Evolutionary conservation across 2,113 vertebrate genomes (phyloP), one percentile per base, ranked within the genome.

Genomic region (Hippocampus guttulatus): DNA sequence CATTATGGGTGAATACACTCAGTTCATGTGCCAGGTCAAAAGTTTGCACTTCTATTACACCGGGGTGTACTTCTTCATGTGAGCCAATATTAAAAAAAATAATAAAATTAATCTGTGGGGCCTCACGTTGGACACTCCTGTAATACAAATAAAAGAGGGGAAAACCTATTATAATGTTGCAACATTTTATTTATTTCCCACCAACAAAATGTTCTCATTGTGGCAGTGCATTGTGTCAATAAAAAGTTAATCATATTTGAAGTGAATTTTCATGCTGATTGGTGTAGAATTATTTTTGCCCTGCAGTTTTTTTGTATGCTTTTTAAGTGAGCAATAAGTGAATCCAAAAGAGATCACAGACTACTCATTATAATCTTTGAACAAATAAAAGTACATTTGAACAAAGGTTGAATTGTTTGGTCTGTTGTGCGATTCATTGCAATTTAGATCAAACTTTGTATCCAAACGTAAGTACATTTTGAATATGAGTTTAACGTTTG

Each of bases 351-450:
- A 3, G 45, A 2, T 25, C 21, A 55, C 63, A 52, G 23, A 64
- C 51, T 75, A 60, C 72, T 69, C 60, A 79, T 73, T 81, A 70
- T 73, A 38, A 70, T 61, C 65, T 79, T 55, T 73, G 47, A 71
- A 74, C 1, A 70, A 82, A 87, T 87, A 87, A 85, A 81, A 67
- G 41, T 15, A 27, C 41, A 65, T 47, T n/a, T 64, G n/a, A 12
- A 27, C 51, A 52, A 40, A 0, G 18, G 9, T 43, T 21, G 0
- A 75, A 54, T 23, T 27, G 1, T 58, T 63, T 75, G 0, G n/a
- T 68, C 18, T 60, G 38, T 49, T 27, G 30, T 27, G 8, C 45
- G 23, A 6, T 20, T 63, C 9, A 10, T 62, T 21, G 33, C 1
- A 12, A 5, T 63, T 63, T 40, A 9, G 21, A 55, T 1, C 11